Base-by-base conservation (phyloP, 2,113 vertebrate species). In the Xenopus borealis region DNA sequence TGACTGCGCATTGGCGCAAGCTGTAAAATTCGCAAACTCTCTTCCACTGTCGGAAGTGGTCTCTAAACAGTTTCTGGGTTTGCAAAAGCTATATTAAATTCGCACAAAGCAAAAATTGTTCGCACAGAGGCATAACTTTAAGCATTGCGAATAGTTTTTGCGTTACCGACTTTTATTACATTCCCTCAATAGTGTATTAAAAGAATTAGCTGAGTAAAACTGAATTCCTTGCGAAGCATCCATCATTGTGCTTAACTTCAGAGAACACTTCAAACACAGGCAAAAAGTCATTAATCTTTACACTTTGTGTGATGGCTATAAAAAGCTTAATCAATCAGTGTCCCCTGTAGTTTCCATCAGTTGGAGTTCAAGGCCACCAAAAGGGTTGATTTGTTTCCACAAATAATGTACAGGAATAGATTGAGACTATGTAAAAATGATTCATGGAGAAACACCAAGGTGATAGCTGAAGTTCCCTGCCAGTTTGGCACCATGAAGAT, bases 271-370 rank as follows among this genome's bases (percentile, higher is more conserved):
- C 53, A 55, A n/a, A n/a, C 53, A n/a, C 17, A 55, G 53, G 14
- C 53, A 55, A 16, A 55, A 55, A 9, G 53, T 55, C 53, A 55
- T 55, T 55, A 55, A 55, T 55, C 53, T 55, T 55, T n/a, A 55
- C 53, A n/a, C 53, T 16, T n/a, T 55, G 53, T 55, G 17, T n/a
- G 14, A 55, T 55, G 53, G 53, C 53, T 55, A 55, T 55, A 55
- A 55, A 55, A 55, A n/a, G 53, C 53, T 55, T 17, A n/a, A 55
- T 55, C 53, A 55, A 55, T 55, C 53, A 55, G 53, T 27, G 23
- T 27, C 23, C 23, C 1, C 23, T 27, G 23, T 27, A 27, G 53
- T 55, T 16, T n/a, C 14, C 53, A n/a, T 55, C 53, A 55, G 47
- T 16, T 9, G 14, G 53, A 55, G 7, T 55, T 55, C 17, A 16